Evolutionary conservation across 2,888 invertebrate species (phyloP), one percentile per base, ranked within the genome.

Genomic region (Argyra leucocephala): DNA sequence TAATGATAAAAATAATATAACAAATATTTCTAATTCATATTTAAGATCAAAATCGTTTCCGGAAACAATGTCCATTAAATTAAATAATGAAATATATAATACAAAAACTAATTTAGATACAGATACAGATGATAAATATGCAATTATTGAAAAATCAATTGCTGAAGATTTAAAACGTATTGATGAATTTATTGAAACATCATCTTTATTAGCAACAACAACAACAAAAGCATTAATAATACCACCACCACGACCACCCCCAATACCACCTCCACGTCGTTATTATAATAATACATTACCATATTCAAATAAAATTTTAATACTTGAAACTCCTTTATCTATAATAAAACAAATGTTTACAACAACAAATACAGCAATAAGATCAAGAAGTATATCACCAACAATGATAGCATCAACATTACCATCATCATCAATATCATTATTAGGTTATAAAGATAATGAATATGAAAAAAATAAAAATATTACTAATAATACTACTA

Each of bases 101-200:
- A 59, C 21, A 10, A 9, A 59, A 4, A 23, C 58, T 9, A 58
- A 58, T 58, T 10, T 57, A 24, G 4, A 22, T 57, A n/a, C 18
- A 22, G 24, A 31, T 61, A 26, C 21, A 26, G 24, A 74, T 69
- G 73, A 73, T 23, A 78, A 76, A 70, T 78, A 78, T 66, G 76
- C 74, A 21, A 72, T 76, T 63, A 75, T 78, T 57, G 78, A 78
- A 68, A 74, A 79, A 70, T 79, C 78, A 63, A 78, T 78, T 67
- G 72, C 76, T 21, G 76, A 76, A 68, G 77, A 78, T 70, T 73
- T 79, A 64, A 72, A 72, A 67, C 78, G 78, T 69, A 79, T 79
- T 57, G 77, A 78, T 68, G 74, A 73, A 69, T 76, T 75, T 66
- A 78, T 77, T 24, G 79, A 79, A 70, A 71, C 69, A 63, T 76